Percentiles rank a stretch among this genome's conserved stretches.
Conservation (phyloP, 2,797 vertebrate genomes). For the Morelia viridis region DNA sequence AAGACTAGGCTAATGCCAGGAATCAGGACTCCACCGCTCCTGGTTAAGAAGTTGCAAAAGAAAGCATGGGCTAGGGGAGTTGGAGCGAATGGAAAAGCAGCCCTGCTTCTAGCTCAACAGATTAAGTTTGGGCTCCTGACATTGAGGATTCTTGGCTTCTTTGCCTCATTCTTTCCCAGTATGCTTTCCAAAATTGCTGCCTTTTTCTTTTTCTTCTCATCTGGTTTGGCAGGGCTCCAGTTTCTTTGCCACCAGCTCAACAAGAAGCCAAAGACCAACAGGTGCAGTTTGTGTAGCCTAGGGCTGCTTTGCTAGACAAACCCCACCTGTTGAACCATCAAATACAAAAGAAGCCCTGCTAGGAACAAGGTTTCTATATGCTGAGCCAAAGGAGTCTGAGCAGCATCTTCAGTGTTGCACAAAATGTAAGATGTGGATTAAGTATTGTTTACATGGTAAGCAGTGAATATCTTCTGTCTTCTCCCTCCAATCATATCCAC, state of each 20-base stretch:
- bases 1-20: background rate
- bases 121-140: background rate
- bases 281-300: background rate
- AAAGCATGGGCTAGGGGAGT: background rate
- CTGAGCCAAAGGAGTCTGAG: background rate
- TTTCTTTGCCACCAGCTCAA: background rate
- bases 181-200: background rate
- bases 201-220: background rate
- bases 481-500: background rate
- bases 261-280: background rate
- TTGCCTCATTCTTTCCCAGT: background rate
- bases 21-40: background rate
- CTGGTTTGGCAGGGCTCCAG: background rate
- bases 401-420: background rate
- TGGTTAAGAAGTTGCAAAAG: background rate
- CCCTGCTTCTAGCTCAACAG: background rate
- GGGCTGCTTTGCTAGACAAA: background rate
- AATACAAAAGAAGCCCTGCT: background rate
- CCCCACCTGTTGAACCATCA: background rate
- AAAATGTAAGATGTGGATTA: background rate
- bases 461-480: no score
- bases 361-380: background rate
- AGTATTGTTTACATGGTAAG: background rate
- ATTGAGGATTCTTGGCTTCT: background rate
- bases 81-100: background rate